Base-by-base conservation (phyloP, 1,140 invertebrate species). In the Neotoxoptera formosana region DNA sequence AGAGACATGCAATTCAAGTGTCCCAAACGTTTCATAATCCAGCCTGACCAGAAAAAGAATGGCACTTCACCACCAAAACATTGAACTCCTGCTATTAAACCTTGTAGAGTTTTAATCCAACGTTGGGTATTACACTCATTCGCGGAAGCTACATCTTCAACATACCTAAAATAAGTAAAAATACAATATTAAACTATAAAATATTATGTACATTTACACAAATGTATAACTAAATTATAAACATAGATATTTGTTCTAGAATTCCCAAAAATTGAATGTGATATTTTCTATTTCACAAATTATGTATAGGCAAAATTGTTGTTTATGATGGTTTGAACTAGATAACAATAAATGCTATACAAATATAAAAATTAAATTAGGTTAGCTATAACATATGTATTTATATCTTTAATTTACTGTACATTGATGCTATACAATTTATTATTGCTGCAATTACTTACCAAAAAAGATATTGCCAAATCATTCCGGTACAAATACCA, bases 381-480 rank as follows among this genome's bases (percentile, higher is more conserved):
- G 0, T 76, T 76, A n/a, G 4, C 30, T n/a, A 30, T 60, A 11
- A 56, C 7, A 48, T 60, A 60, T 30, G 17, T 20, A 53, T 53
- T 23, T 53, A 53, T 51, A 20, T 51, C 11, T 47, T 60, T 60
- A 60, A 7, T 23, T 60, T 30, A 56, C 51, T 84, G 84, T 23
- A 23, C 51, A 45, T 30, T 14, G 9, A 45, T 87, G n/a, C 30
- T 7, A 8, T 51, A 88, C n/a, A 23, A 88, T 48, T 9, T 36
- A 36, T 53, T 89, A 89, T 76, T 45, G 25, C 6, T 25, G 47
- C 0, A 48, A 76, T 60, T 87, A 51, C 92, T 94, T 94, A 95
- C 96, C 97, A 98, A 94, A 98, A 97, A 1, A 98, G 95, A 95
- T 98, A 99, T 93, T 98, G 97, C 98, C 98, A 99, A n/a, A 98